Base-by-base conservation (phyloP, 2,113 vertebrate genomes). In the Indri indri region DNA sequence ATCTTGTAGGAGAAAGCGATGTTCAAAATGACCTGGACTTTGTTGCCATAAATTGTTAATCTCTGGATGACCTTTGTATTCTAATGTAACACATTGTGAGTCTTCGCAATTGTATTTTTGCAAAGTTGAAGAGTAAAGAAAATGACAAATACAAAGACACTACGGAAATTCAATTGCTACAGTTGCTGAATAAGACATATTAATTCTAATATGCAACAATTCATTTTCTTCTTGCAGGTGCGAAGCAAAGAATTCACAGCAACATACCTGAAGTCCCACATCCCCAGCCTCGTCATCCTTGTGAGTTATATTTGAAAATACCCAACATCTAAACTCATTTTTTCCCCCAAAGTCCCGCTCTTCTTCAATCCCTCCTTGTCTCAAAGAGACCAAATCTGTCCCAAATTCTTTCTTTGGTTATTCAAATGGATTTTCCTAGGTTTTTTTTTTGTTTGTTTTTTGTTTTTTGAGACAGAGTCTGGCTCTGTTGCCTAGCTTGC, bases 11-110 rank as follows among this genome's bases (percentile, higher is more conserved):
- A 91, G 52, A 88, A 88, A 92, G 70, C 25, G 52, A 27, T 92
- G 50, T 23, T 97, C 71, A 92, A 79, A 95, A 68, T 70, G 86
- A 79, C 50, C 70, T 88, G 27, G 42, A 74, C 17, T 93, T 94
- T 63, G 80, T 88, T 83, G 45, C 45, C 65, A 76, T 59, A 93
- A 90, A 91, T 37, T 93, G 63, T 84, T 57, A 63, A 22, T 68
- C 77, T 94, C 50, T 83, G 42, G 18, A 80, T 87, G 61, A 82
- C 20, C 45, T 82, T 7, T 92, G 70, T 54, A 77, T 73, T 73
- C 71, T 59, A 92, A 92, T 32, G 23, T 50, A 89, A 89, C 34
- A 95, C 54, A 52, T 2, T 77, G 5, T 79, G 37, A 95, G 90
- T 71, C 76, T 89, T 93, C 89, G 90, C 88, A 88, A 82, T 30